Percentiles rank a stretch among this genome's conserved stretches.
Conservation (phyloP, 2,113 vertebrate species). For the Crotalus tigris region DNA sequence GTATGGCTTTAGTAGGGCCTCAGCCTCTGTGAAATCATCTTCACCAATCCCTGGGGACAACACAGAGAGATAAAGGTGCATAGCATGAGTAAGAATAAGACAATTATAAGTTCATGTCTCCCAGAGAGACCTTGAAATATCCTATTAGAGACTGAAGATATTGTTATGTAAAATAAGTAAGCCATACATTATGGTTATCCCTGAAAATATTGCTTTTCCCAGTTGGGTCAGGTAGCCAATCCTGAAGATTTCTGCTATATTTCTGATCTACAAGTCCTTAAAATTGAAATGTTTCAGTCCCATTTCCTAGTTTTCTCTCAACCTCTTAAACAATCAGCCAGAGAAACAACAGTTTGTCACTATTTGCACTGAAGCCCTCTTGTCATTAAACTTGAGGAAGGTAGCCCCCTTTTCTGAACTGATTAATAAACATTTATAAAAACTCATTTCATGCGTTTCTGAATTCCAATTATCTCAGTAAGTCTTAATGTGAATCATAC, state of each 20-base stretch:
- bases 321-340: background rate
- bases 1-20: slow-evolving; percentile 83
- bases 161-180: background rate
- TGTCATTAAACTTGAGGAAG: background rate
- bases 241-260: background rate
- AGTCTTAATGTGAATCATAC: background rate
- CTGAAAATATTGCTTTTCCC: background rate
- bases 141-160: too few species aligned
- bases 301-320: background rate
- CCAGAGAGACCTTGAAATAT: background rate
- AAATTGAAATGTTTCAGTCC: background rate
- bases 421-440: background rate
- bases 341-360: background rate
- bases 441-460: background rate
- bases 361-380: background rate
- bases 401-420: too few species aligned
- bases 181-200: background rate
- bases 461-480: background rate
- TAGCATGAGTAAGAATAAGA: background rate
- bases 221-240: background rate
- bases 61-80: background rate
- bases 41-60: slow-evolving; percentile 81
- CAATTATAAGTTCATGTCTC: background rate
- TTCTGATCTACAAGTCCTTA: background rate
- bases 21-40: slow-evolving; percentile 84